Percentiles rank a stretch among this genome's conserved stretches.
Evolutionary conservation across 2,113 vertebrate species (phyloP).

Genomic region (Nyctibius bracteatus): DNA sequence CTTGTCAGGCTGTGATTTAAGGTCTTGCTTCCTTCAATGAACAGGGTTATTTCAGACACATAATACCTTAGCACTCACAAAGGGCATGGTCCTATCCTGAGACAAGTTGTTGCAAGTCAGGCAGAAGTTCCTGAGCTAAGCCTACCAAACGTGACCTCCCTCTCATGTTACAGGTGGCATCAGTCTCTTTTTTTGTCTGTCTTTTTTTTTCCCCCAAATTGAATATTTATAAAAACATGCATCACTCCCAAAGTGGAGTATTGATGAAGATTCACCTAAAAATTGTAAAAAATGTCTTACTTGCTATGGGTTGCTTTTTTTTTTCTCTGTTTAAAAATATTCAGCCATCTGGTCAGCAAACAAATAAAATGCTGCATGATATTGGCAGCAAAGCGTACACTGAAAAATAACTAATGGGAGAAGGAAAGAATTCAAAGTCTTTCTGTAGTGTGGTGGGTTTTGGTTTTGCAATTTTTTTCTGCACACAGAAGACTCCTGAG

Average conservation of each 20-base stretch:
- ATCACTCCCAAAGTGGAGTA: neutral
- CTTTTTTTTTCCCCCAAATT: rapidly evolving
- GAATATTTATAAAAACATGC: neutral
- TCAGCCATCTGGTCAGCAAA: constrained; percentile 33
- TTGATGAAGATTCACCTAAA: neutral
- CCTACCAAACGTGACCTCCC: neutral
- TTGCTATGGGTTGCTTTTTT: neutral
- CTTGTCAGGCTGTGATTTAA: neutral
- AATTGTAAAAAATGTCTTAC: neutral
- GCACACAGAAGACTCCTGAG: neutral
- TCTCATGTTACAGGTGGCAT: neutral
- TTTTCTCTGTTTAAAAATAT: constrained; percentile 1
- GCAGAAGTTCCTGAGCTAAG: neutral
- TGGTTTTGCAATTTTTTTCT: neutral
- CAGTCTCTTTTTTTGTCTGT: neutral
- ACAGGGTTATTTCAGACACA: neutral
- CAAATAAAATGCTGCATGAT: neutral
- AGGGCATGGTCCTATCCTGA: neutral
- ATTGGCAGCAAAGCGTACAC: neutral
- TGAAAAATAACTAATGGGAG: neutral
- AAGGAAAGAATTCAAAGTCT: neutral
- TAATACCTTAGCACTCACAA: neutral
- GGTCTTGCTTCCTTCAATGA: neutral
- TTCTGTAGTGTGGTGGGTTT: neutral
- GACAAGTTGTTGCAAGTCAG: neutral